Conservation (phyloP, 2,888 invertebrate species). For the Notocelia uddmanniana region DNA sequence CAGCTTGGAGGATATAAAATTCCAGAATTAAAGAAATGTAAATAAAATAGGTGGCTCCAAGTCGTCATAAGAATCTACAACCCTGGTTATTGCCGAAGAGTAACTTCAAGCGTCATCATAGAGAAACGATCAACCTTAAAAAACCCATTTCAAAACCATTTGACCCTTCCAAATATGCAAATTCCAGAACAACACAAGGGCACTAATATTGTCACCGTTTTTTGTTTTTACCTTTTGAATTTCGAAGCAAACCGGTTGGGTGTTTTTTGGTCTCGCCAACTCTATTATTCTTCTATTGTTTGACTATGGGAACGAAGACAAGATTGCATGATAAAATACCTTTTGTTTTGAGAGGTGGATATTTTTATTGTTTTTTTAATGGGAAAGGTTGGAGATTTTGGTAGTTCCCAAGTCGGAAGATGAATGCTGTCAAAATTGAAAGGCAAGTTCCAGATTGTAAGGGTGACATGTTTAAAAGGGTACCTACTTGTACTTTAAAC, state of each 20-base stretch:
- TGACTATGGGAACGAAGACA: slow-evolving; percentile 64
- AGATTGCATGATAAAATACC: slow-evolving; percentile 60
- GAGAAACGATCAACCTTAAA: slow-evolving; percentile 7
- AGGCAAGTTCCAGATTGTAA: not conserved
- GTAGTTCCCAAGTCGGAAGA: slow-evolving; percentile 30
- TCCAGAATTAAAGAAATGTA: too few species aligned
- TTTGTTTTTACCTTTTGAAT: slow-evolving; percentile 43
- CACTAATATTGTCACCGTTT: slow-evolving; percentile 61
- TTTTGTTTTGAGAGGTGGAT: slow-evolving; percentile 54
- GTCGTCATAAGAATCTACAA: not conserved
- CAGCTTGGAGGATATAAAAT: too few species aligned
- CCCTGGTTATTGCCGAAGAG: not conserved
- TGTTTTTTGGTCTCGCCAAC: slow-evolving; percentile 48
- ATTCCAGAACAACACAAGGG: slow-evolving; percentile 56
- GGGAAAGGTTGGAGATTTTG: slow-evolving; percentile 21
- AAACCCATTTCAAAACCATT: slow-evolving; percentile 40
- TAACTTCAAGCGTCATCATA: not conserved
- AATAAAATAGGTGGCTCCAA: too few species aligned
- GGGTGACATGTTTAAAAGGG: not conserved
- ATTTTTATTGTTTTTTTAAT: slow-evolving; percentile 47
- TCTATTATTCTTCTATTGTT: slow-evolving; percentile 61
- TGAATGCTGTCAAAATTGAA: slow-evolving; percentile 10
- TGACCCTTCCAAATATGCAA: slow-evolving; percentile 45
- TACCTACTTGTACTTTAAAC: slow-evolving; percentile 1
- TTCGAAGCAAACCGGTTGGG: slow-evolving; percentile 50